Percentiles rank a stretch among this genome's conserved stretches.
Evolutionary conservation across 2,797 vertebrate species (phyloP).

Genomic region (Antennarius maculatus): DNA sequence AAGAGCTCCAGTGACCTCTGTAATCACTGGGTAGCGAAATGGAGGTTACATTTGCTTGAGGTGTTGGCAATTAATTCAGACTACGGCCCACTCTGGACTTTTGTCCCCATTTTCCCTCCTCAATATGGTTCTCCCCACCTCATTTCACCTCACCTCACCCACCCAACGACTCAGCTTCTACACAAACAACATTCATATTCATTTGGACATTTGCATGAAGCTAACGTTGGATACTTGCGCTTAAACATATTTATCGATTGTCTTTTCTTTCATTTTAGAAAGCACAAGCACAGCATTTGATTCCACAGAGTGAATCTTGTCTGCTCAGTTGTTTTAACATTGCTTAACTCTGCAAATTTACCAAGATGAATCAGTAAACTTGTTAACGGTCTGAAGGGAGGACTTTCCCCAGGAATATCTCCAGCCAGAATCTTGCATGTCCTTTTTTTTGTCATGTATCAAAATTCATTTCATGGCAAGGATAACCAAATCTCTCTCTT

Average conservation of each 20-base stretch:
- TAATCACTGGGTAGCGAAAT: constrained; percentile 65
- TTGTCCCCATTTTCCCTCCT: constrained; percentile 50
- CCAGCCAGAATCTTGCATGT: constrained; percentile 51
- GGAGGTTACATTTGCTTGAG: constrained; percentile 70
- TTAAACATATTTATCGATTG: constrained; percentile 9
- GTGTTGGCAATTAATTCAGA: constrained; percentile 72
- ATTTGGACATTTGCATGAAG: constrained; percentile 4
- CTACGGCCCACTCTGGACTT: constrained; percentile 44
- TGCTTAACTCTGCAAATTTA: background rate
- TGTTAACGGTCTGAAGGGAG: constrained; percentile 21
- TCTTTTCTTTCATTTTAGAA: background rate
- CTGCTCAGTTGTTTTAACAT: background rate
- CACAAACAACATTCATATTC: constrained; percentile 10
- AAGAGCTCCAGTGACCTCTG: constrained; percentile 65
- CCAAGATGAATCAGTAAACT: background rate
- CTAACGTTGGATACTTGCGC: constrained; percentile 19
- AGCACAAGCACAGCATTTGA: constrained; percentile 1
- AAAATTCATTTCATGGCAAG: constrained; percentile 64
- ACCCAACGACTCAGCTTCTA: constrained; percentile 22
- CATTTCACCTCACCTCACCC: background rate
- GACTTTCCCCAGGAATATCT: constrained; percentile 45
- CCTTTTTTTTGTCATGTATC: constrained; percentile 55
- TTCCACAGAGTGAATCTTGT: too few species aligned
- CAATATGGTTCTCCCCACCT: constrained; percentile 24
- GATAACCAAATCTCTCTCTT: constrained; percentile 54